Evolutionary conservation across 2,797 vertebrate genomes (phyloP).

Genomic region (Girardinus metallicus): DNA sequence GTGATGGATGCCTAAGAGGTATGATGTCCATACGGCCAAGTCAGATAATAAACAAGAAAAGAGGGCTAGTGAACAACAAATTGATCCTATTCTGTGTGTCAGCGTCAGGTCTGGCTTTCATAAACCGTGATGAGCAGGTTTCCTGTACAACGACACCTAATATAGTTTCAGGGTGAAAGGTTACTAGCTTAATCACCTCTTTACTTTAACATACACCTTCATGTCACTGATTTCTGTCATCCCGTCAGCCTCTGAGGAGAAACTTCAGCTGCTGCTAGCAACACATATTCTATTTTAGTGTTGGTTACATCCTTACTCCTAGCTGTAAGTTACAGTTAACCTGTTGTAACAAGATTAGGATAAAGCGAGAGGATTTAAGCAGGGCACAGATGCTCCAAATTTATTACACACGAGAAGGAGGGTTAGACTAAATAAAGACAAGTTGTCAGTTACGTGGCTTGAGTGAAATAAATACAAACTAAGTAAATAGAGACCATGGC

Average conservation of each 20-base stretch:
- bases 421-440: conserved; percentile 8
- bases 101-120: neutral
- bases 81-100: neutral
- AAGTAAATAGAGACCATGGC: conserved; percentile 9
- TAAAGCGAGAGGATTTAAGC: conserved; percentile 73
- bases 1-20: conserved; percentile 71
- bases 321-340: conserved; percentile 64
- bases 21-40: conserved; percentile 32
- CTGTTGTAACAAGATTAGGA: conserved; percentile 78
- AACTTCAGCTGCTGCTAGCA: neutral
- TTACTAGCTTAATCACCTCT: neutral
- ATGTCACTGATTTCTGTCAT: conserved; percentile 13
- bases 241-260: conserved; percentile 5
- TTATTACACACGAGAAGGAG: conserved; percentile 36
- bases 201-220: neutral
- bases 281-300: conserved; percentile 37
- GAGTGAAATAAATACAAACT: neutral
- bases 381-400: conserved; percentile 65
- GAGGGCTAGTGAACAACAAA: conserved; percentile 5
- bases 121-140: neutral
- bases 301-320: conserved; percentile 62
- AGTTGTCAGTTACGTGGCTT: conserved; percentile 4
- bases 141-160: neutral
- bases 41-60: neutral
- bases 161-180: neutral